phyloP scores from a whole-genome alignment of 1,140 invertebrate genomes.

The Drosophila sp. region DNA sequence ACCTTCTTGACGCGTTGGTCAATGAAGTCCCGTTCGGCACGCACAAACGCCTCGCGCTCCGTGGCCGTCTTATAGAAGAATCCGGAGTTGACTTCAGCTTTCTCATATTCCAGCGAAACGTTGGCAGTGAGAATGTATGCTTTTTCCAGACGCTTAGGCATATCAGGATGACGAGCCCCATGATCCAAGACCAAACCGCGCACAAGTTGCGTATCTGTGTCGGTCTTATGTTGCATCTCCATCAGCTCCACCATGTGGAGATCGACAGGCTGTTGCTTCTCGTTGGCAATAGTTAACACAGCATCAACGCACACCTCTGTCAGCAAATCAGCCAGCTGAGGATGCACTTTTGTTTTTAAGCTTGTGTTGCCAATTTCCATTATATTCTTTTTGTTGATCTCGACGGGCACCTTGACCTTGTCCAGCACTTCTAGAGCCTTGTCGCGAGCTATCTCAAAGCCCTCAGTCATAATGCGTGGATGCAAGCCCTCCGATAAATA shows the following conservation, averaged over 20 bases:
- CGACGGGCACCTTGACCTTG: conserved; percentile 92
- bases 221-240: conserved; percentile 99
- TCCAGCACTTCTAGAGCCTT: conserved; percentile 96
- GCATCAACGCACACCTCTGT: conserved; percentile 97
- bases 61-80: conserved; percentile 99
- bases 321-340: conserved; percentile 93
- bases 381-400: conserved; percentile 90
- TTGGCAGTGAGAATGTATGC: conserved; percentile 99
- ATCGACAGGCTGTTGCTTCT: conserved; percentile 88
- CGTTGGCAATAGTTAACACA: conserved; percentile 90
- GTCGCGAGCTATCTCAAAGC: conserved; percentile 95
- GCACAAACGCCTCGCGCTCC: conserved; percentile 97
- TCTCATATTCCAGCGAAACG: conserved; percentile 99
- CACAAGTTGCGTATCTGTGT: conserved; percentile 95
- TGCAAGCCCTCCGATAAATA: conserved; percentile 98
- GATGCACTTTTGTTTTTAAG: conserved; percentile 96
- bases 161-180: conserved; percentile 98
- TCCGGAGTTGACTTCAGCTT: conserved; percentile 98
- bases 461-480: conserved; percentile 97
- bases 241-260: conserved; percentile 99
- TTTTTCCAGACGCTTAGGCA: conserved; percentile 98
- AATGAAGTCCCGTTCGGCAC: conserved; percentile 98
- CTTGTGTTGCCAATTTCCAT: conserved; percentile 95
- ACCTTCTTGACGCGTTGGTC: conserved; percentile 98
- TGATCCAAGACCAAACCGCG: conserved; percentile 98